A percentile compares a stretch with the other conserved stretches of the same genome.
These are phyloP conservation scores for Cabera pusaria DNA, from an alignment of 2,888 invertebrate species.

Conservation along the genomic window DNA sequence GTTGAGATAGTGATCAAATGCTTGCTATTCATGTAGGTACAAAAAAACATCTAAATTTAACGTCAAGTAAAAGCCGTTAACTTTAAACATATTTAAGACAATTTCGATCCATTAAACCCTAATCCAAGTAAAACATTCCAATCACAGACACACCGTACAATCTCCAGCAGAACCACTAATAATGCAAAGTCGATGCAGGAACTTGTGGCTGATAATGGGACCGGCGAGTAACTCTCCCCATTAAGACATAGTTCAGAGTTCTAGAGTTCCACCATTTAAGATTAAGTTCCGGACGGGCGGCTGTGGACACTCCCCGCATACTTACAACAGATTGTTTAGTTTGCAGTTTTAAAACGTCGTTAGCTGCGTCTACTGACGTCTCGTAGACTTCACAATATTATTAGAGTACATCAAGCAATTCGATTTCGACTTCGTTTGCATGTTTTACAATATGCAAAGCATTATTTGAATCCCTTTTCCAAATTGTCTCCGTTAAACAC, in stretches of 20 bases:
- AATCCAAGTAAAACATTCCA: slow-evolving; percentile 1
- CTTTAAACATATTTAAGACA: too few relatives aligned
- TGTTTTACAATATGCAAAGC: too few relatives aligned
- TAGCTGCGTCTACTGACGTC: slow-evolving; percentile 10
- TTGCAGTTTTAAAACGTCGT: slow-evolving; percentile 22
- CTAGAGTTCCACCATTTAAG: slow-evolving; percentile 47
- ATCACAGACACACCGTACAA: slow-evolving; percentile 8
- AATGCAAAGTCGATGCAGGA: slow-evolving; percentile 27
- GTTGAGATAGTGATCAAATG: too few relatives aligned
- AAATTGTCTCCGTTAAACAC: slow-evolving; percentile 15
- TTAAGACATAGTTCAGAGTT: slow-evolving; percentile 45
- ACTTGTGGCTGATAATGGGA: slow-evolving; percentile 44
- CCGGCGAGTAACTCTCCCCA: slow-evolving; percentile 41
- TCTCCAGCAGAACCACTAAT: slow-evolving; percentile 18
- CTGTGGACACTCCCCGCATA: slow-evolving; percentile 32
- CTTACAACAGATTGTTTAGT: slow-evolving; percentile 31
- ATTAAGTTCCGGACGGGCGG: slow-evolving; percentile 38
- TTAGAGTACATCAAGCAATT: too few relatives aligned
- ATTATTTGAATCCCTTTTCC: slow-evolving; percentile 1
- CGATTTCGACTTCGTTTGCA: too few relatives aligned
- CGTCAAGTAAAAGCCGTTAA: too few relatives aligned
- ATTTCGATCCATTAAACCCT: too few relatives aligned
- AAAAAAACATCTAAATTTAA: too few relatives aligned
- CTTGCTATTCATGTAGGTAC: too few relatives aligned
- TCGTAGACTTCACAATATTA: too few relatives aligned